phyloP scores from a whole-genome alignment of 2,888 invertebrate genomes.

The Allygus modestus region DNA sequence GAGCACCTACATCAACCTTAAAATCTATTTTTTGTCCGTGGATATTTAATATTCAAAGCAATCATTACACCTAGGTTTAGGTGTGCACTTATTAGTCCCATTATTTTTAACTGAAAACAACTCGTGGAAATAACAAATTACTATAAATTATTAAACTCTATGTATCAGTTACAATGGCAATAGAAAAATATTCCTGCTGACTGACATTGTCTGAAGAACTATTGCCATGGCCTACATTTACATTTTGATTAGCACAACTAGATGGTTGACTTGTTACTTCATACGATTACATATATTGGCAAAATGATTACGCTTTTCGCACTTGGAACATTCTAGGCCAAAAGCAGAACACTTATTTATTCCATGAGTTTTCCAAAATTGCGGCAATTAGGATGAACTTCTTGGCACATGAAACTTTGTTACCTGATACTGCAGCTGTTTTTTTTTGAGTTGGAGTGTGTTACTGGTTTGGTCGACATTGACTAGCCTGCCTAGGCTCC shows the following conservation, averaged over 20 bases:
- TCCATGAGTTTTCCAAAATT: constrained; percentile 54
- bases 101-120: too few species aligned
- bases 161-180: neutral
- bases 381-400: constrained; percentile 16
- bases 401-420: neutral
- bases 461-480: neutral
- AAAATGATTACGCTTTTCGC: constrained; percentile 17
- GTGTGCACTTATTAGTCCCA: too few species aligned
- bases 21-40: constrained; percentile 8
- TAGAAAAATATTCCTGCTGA: neutral
- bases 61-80: constrained; percentile 14
- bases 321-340: constrained; percentile 19
- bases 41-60: constrained; percentile 43
- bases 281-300: neutral
- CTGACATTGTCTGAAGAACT: neutral
- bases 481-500: neutral
- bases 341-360: constrained; percentile 46
- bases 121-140: neutral
- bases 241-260: neutral
- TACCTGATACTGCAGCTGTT: neutral
- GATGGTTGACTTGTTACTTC: neutral
- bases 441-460: neutral
- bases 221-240: neutral
- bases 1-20: constrained; percentile 45
- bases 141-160: neutral